Base-by-base conservation (phyloP, 2,113 vertebrate species). In the Epinephelus lanceolatus region DNA sequence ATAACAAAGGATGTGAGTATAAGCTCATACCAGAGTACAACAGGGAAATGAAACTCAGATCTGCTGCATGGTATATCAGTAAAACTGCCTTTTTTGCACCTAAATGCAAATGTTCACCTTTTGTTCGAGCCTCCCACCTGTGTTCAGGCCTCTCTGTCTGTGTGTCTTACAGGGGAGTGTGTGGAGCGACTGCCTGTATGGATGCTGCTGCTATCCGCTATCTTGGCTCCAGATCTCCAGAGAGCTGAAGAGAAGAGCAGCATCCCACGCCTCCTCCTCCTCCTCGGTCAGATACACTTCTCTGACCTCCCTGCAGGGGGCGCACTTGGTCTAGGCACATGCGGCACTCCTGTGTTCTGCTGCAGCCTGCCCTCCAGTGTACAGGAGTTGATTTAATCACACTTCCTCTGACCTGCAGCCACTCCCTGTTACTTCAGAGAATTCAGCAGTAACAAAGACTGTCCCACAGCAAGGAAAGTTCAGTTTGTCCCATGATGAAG, bases 171-270 rank as follows among this genome's bases (percentile, higher is more conserved):
- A 95, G 93, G 95, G 93, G 21, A 92, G 88, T 21, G 87, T 93
- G 74, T 94, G 93, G 86, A 94, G 92, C 21, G 94, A 95, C 89
- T 95, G 94, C 80, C 83, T 95, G 80, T 94, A 92, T 6, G 94
- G 94, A 75, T 96, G 95, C 90, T 93, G 94, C 88, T 95, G 94
- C 86, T 95, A 95, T 68, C 74, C 90, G 0, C 86, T 95, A 59
- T 95, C 95, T 86, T 96, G 94, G 94, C 93, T 94, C 63, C 94
- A 94, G 84, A 94, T 95, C 86, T 95, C 94, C 69, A 88, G 94
- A 55, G 95, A 96, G 77, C 91, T 95, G 49, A 96, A 95, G 82
- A 90, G 90, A 88, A 93, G 94, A 89, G 92, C 93, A 55, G 89
- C 92, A 72, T 75, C 89, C 81, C 79, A 92, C 90, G 71, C 91